Evolutionary conservation across 1,140 invertebrate species (phyloP).

Genomic region (Callitettix versicolor): DNA sequence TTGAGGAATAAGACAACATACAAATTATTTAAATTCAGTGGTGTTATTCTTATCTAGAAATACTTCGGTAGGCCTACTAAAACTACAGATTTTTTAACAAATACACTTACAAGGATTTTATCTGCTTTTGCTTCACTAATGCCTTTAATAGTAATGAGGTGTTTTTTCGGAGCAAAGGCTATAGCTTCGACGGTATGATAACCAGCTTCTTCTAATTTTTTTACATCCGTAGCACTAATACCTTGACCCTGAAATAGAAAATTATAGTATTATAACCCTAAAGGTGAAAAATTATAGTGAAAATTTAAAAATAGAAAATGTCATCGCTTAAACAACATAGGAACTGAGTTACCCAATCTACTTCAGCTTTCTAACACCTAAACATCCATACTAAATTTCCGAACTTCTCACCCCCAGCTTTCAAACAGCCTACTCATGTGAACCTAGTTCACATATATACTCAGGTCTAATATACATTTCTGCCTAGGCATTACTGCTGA

Average conservation of each 20-base stretch:
- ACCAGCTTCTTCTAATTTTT: slow-evolving; percentile 87
- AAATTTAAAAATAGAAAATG: slow-evolving; percentile 10
- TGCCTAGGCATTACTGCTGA: no score
- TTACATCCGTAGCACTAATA: slow-evolving; percentile 81
- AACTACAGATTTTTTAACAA: no score
- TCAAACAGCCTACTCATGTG: no score
- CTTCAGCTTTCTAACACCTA: no score
- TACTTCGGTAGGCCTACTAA: no score
- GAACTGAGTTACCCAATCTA: no score
- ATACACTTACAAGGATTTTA: slow-evolving; percentile 71
- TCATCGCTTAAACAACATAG: no score
- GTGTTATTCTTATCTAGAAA: no score
- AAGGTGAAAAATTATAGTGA: neutral
- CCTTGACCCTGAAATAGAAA: slow-evolving; percentile 55
- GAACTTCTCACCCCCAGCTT: no score
- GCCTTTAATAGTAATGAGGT: slow-evolving; percentile 83
- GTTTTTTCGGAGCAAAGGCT: slow-evolving; percentile 89
- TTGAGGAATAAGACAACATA: neutral
- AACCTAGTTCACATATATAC: no score
- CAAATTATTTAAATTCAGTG: neutral
- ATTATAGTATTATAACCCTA: neutral
- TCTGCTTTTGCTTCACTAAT: slow-evolving; percentile 97
- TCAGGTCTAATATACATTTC: no score
- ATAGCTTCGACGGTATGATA: slow-evolving; percentile 92
- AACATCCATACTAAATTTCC: no score